These are phyloP conservation scores for Percopsis omiscomaycus DNA, from an alignment of 2,797 vertebrate species.

Conservation along the genomic window DNA sequence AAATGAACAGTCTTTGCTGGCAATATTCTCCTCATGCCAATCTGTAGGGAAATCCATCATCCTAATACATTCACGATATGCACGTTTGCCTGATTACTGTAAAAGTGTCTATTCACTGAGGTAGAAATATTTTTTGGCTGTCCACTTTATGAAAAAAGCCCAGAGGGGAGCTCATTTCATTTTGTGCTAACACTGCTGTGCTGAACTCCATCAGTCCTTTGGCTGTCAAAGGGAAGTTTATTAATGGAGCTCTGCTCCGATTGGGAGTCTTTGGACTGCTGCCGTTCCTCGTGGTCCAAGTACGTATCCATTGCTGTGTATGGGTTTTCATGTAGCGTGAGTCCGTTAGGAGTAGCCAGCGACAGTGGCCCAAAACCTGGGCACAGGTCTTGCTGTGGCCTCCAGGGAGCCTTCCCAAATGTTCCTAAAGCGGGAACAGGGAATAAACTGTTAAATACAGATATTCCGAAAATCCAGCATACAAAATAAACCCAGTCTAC, in stretches of 20 bases:
- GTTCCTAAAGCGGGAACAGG: slow-evolving; percentile 77
- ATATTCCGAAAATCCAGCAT: too few relatives aligned
- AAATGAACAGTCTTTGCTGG: slow-evolving; percentile 35
- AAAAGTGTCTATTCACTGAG: slow-evolving; percentile 82
- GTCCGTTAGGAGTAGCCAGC: slow-evolving; percentile 56
- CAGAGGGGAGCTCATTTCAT: slow-evolving; percentile 27
- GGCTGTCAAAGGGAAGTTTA: slow-evolving; percentile 76
- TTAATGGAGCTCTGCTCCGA: slow-evolving; percentile 69
- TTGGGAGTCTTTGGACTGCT: slow-evolving; percentile 57
- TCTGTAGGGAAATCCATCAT: slow-evolving; percentile 48
- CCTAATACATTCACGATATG: slow-evolving; percentile 55
- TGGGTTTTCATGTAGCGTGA: slow-evolving; percentile 71
- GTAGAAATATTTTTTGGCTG: slow-evolving; percentile 77
- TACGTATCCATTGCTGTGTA: slow-evolving; percentile 73
- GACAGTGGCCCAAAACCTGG: slow-evolving; percentile 60
- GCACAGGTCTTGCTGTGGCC: slow-evolving; percentile 77
- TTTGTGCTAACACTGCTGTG: background rate
- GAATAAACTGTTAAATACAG: background rate
- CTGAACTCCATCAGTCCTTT: slow-evolving; percentile 59
- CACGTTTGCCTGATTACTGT: slow-evolving; percentile 57
- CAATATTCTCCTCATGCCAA: slow-evolving; percentile 27
- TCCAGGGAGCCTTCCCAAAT: slow-evolving; percentile 92
- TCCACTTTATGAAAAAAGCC: slow-evolving; percentile 57
- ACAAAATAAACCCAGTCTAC: too few relatives aligned
- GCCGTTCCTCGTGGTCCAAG: slow-evolving; percentile 73